Base-by-base conservation (phyloP, 2,797 vertebrate genomes). In the Xenentodon cancila region DNA sequence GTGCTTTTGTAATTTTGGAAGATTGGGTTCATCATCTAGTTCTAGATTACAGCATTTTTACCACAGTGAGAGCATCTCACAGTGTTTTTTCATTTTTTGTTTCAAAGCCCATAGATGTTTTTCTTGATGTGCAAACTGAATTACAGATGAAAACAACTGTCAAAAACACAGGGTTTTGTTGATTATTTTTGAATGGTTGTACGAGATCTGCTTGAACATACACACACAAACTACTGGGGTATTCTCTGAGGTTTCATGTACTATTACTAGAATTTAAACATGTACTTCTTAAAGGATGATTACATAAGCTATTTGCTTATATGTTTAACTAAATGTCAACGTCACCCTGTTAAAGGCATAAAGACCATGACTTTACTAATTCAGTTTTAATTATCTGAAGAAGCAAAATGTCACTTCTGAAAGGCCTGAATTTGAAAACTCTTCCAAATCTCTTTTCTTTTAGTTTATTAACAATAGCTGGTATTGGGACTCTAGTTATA, bases 131-230 rank as follows among this genome's bases (percentile, higher is more conserved):
- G 57, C 44, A 22, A 68, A 80, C 47, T 53, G 79, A 61, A 65
- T 68, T 21, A 55, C 0, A 64, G 71, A 74, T 62, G 56, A 59
- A 64, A 73, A 19, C 71, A 60, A 60, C 16, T 34, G 53, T 72
- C 53, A 73, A 65, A 71, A 60, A 66, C 18, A 58, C 37, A 75
- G 43, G 53, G 56, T 49, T 64, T 61, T 65, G 43, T 34, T 63
- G 47, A 48, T 77, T 68, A 53, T 64, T 60, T 63, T 15, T 32
- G 30, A 43, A 20, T 40, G 27, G 25, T 18, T 66, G 1, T 67
- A 52, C 3, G 37, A 54, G 46, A 18, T 27, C 13, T 58, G 53
- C 37, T 57, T 44, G 37, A 57, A 71, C 43, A 59, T 52, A 53
- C 57, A 67, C 51, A 54, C 54, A 44, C 19, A 30, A 30, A 30